Percentiles rank a stretch among this genome's conserved stretches.
These are phyloP conservation scores for Tenrec ecaudatus DNA, from an alignment of 2,113 vertebrate species.

Conservation along the genomic window DNA sequence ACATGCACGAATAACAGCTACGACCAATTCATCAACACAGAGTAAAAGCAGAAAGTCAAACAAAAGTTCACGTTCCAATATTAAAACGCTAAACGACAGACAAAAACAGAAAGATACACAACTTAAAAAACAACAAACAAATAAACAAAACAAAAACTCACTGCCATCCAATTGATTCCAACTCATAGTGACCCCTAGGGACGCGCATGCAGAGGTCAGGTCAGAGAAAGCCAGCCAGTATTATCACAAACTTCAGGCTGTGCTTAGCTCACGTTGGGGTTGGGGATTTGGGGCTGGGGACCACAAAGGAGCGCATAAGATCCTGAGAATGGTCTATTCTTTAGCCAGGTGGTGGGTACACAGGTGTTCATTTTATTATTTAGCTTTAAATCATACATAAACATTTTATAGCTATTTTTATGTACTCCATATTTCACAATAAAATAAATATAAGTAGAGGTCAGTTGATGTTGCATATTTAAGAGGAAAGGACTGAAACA, in stretches of 20 bases:
- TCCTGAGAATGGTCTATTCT: neutral
- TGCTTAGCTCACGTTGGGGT: neutral
- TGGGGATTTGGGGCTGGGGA: neutral
- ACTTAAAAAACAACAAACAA: neutral
- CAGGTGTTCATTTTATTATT: constrained; percentile 28
- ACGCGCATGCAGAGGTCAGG: neutral
- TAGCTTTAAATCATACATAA: constrained; percentile 36
- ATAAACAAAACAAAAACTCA: too few species aligned
- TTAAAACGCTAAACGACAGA: neutral
- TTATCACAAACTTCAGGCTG: neutral
- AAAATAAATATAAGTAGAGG: too few species aligned
- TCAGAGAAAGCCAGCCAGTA: constrained; percentile 17
- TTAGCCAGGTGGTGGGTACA: neutral
- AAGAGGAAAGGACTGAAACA: constrained; percentile 3
- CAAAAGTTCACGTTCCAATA: neutral
- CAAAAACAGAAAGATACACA: neutral
- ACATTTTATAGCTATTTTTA: too few species aligned
- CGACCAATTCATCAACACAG: neutral
- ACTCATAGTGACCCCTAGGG: neutral
- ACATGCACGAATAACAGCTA: neutral
- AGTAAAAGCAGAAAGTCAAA: constrained; percentile 29
- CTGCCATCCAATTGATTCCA: too few species aligned
- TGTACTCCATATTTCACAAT: too few species aligned
- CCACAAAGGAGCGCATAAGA: neutral
- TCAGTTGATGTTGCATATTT: constrained; percentile 11